These are phyloP conservation scores for Poeciliopsis turrubarensis DNA, from an alignment of 2,113 vertebrate species.

Conservation along the genomic window DNA sequence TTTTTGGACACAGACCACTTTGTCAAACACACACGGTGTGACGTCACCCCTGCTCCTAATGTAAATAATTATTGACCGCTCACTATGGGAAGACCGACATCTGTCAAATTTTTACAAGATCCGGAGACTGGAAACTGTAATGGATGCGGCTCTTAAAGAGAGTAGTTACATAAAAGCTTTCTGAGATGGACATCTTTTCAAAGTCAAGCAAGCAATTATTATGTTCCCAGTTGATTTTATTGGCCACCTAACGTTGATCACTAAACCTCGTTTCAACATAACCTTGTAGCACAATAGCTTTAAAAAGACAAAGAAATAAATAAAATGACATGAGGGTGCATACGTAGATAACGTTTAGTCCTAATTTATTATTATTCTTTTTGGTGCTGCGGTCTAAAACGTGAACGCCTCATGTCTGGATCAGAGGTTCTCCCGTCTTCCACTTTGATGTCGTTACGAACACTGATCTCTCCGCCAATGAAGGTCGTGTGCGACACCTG, in stretches of 20 bases:
- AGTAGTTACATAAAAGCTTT: too few species aligned
- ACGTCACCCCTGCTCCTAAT: too few species aligned
- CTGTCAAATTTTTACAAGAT: too few species aligned
- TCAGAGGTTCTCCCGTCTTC: not conserved
- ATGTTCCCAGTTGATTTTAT: not conserved
- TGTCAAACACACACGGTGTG: too few species aligned
- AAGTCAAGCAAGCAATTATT: not conserved
- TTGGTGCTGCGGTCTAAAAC: not conserved
- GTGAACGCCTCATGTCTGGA: not conserved
- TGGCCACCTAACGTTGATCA: not conserved
- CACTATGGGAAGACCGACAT: not conserved
- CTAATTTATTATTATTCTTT: not conserved
- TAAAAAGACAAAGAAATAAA: not conserved
- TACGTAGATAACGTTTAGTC: too few species aligned
- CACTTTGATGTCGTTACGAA: conserved; percentile 17
- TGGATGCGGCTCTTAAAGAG: too few species aligned
- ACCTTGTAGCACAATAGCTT: not conserved
- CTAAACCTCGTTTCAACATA: not conserved
- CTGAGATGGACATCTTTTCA: not conserved
- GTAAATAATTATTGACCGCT: too few species aligned
- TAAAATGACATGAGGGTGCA: not conserved
- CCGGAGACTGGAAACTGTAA: too few species aligned
- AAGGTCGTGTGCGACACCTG: conserved; percentile 34
- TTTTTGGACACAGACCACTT: too few species aligned
- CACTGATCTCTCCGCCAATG: conserved; percentile 21